Percentiles rank a stretch among this genome's conserved stretches.
Evolutionary conservation across 1,140 invertebrate species (phyloP).

Genomic region (Bombus soroeensis): DNA sequence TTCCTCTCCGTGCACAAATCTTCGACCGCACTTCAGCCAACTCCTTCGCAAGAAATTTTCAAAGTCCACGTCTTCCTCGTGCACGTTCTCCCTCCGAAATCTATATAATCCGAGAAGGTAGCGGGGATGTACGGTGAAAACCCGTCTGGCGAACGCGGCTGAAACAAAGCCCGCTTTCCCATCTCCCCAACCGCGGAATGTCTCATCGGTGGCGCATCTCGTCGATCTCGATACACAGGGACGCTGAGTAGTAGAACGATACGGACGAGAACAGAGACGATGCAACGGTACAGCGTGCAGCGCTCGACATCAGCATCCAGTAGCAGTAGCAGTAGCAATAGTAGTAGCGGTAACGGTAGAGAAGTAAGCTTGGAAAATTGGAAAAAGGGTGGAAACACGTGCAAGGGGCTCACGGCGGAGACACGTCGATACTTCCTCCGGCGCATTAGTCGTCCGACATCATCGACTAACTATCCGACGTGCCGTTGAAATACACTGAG

Average conservation of each 20-base stretch:
- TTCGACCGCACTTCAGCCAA: no score
- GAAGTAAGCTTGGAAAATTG: neutral
- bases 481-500: conserved; percentile 13
- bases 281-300: no score
- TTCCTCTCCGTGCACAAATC: neutral
- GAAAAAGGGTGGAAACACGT: conserved; percentile 32
- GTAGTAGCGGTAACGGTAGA: neutral
- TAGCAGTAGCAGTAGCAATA: neutral
- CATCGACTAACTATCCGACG: conserved; percentile 56
- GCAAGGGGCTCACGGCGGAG: conserved; percentile 20
- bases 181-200: conserved; percentile 25
- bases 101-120: neutral
- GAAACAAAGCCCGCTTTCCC: conserved; percentile 55
- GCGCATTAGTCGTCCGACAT: conserved; percentile 55
- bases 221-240: conserved; percentile 55
- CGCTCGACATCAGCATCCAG: neutral
- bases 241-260: conserved; percentile 4
- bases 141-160: conserved; percentile 51
- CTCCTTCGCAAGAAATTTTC: neutral
- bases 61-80: no score
- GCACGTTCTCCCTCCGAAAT: neutral
- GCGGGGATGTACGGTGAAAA: conserved; percentile 7
- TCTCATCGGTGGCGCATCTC: conserved; percentile 40
- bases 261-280: neutral
- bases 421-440: conserved; percentile 54